Base-by-base conservation (phyloP, 2,797 vertebrate species). In the Podargus strigoides region DNA sequence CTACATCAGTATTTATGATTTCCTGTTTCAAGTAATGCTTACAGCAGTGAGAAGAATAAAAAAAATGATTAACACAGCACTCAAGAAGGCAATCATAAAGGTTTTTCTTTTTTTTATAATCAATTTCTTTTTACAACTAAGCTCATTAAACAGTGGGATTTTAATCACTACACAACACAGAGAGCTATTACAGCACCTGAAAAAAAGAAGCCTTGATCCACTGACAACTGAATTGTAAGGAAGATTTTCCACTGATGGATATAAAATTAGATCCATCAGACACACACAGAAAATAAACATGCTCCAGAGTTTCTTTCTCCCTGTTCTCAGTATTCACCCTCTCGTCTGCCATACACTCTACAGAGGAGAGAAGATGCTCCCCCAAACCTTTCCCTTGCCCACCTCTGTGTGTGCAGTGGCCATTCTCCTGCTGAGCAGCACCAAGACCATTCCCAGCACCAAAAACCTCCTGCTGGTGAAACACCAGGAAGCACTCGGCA, bases 101-200 rank as follows among this genome's bases (percentile, higher is more conserved):
- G 55, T 4, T 16, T 69, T 0, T 58, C 21, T 53, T 32, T 53
- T 53, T 93, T 94, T 85, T 52, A 92, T 63, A 96, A 94, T 95
- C 94, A 90, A 95, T 96, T 96, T 88, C 63, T 69, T 93, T 96
- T 95, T 96, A 96, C 66, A 93, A 27, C 92, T 88, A 56, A 84
- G 80, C 95, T 94, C 92, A 93, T 96, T 96, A 91, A 96, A 94
- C 91, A 90, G 94, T 50, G 46, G 94, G 93, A 76, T 95, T 96
- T 96, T 97, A 93, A 96, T 96, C 94, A 96, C 91, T 73, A 47
- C n/a, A 42, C 36, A 93, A 88, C 79, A 81, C 74, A 91, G 89
- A 89, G 66, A 90, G 79, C 83, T 91, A 67, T 81, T 85, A 85
- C 0, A 76, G 41, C 2, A 22, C 44, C 46, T 92, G 85, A 36